These are phyloP conservation scores for Myotis pilosus DNA, from an alignment of 2,797 vertebrate genomes.

Conservation along the genomic window DNA sequence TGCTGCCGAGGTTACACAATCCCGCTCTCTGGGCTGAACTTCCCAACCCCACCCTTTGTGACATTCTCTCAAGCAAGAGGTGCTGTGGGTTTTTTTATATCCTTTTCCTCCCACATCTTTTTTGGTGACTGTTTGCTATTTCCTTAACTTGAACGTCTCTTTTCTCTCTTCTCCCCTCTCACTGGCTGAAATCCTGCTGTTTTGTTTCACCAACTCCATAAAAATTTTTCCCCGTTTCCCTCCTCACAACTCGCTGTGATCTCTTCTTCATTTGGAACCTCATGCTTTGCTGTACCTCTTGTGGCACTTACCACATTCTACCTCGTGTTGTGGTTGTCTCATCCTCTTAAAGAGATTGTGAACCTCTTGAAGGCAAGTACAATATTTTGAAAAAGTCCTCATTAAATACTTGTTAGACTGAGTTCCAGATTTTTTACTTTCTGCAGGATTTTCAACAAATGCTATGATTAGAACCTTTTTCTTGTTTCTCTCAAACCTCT, in stretches of 20 bases:
- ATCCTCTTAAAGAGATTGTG: not conserved
- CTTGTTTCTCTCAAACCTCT: not conserved
- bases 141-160: not conserved
- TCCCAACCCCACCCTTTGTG: not conserved
- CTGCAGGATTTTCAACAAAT: not conserved
- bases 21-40: not conserved
- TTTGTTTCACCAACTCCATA: not conserved
- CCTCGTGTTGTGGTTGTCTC: not conserved
- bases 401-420: conserved; percentile 13
- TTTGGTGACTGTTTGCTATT: not conserved
- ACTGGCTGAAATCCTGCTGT: not conserved
- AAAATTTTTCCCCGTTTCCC: not conserved
- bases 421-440: conserved; percentile 6
- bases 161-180: not conserved
- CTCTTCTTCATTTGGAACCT: not conserved
- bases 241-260: not conserved
- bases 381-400: not conserved
- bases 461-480: not conserved
- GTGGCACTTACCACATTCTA: not conserved
- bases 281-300: not conserved
- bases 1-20: not conserved
- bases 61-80: not conserved
- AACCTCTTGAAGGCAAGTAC: not conserved
- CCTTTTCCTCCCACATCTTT: not conserved
- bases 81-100: not conserved